phyloP scores from a whole-genome alignment of 2,113 vertebrate genomes.

The Upupa epops region DNA sequence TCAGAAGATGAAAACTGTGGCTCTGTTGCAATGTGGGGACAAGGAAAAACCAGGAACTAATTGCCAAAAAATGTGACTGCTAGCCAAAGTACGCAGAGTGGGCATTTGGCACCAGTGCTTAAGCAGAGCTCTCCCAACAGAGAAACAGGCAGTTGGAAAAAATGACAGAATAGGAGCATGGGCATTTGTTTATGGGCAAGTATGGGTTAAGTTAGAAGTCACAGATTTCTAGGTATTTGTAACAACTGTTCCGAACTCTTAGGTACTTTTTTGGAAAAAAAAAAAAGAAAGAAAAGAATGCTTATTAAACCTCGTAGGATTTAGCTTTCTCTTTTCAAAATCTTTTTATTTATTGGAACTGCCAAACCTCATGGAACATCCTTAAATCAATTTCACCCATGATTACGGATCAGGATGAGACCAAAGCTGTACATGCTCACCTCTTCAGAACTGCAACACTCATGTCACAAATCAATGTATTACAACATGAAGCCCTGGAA shows the following conservation, averaged over 20 bases:
- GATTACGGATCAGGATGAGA: not conserved
- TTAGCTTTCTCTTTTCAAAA: slow-evolving; percentile 13
- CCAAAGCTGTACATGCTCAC: not conserved
- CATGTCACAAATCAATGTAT: not conserved
- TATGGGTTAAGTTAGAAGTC: not conserved
- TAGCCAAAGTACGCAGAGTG: not conserved
- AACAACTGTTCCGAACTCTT: not conserved
- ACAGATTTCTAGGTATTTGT: not conserved
- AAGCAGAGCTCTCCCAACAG: not conserved
- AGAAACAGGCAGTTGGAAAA: not conserved
- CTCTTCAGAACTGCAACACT: not conserved
- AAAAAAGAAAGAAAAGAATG: not conserved
- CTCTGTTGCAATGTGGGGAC: not conserved
- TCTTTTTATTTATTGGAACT: slow-evolving; percentile 48
- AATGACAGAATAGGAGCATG: not conserved
- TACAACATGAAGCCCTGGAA: not conserved
- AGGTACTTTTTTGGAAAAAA: not conserved
- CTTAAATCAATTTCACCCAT: slow-evolving; percentile 49
- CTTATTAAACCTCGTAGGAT: not conserved
- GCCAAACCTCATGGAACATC: not conserved
- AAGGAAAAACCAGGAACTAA: not conserved
- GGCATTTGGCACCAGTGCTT: not conserved
- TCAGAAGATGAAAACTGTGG: not conserved
- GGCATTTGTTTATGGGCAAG: not conserved
- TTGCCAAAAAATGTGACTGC: not conserved